Evolutionary conservation across 1,140 invertebrate species (phyloP).

Genomic region (Bursaphelenchus mucronatus): DNA sequence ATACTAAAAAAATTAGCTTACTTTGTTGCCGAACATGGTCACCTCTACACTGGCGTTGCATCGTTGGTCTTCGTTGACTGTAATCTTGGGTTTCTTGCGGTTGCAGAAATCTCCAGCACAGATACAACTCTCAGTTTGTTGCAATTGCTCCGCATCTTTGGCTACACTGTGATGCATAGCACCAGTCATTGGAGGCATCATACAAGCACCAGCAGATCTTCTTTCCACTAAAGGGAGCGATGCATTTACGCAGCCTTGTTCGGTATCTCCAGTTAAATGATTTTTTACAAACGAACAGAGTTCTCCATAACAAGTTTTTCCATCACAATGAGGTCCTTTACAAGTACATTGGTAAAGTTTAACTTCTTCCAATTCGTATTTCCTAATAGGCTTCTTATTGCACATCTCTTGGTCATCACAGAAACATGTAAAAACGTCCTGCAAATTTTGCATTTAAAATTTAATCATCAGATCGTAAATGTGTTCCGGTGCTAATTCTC

Average conservation of each 20-base stretch:
- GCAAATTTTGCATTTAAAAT: slow-evolving; percentile 18
- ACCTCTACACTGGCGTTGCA: slow-evolving; percentile 49
- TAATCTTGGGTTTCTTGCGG: slow-evolving; percentile 45
- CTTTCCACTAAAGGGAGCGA: slow-evolving; percentile 57
- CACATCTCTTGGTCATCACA: slow-evolving; percentile 52
- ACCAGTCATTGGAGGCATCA: slow-evolving; percentile 60
- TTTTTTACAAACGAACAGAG: slow-evolving; percentile 56
- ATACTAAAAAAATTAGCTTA: slow-evolving; percentile 13
- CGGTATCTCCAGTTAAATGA: slow-evolving; percentile 44
- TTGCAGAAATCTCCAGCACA: slow-evolving; percentile 55
- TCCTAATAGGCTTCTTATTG: slow-evolving; percentile 33
- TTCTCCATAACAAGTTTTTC: slow-evolving; percentile 49
- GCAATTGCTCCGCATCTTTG: slow-evolving; percentile 49
- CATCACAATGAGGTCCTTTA: slow-evolving; percentile 50
- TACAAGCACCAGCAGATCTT: slow-evolving; percentile 53
- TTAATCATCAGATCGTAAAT: not conserved
- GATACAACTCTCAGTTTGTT: slow-evolving; percentile 54
- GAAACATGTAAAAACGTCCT: slow-evolving; percentile 59
- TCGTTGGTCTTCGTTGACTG: slow-evolving; percentile 43
- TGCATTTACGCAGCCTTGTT: slow-evolving; percentile 59
- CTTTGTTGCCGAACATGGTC: slow-evolving; percentile 48
- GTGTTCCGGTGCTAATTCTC: not conserved
- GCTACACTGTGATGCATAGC: slow-evolving; percentile 59
- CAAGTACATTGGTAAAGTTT: slow-evolving; percentile 44
- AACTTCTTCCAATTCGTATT: slow-evolving; percentile 47